Evolutionary conservation across 2,888 invertebrate genomes (phyloP), one percentile per base, ranked within the genome.

Genomic region (Odiellus spinosus): DNA sequence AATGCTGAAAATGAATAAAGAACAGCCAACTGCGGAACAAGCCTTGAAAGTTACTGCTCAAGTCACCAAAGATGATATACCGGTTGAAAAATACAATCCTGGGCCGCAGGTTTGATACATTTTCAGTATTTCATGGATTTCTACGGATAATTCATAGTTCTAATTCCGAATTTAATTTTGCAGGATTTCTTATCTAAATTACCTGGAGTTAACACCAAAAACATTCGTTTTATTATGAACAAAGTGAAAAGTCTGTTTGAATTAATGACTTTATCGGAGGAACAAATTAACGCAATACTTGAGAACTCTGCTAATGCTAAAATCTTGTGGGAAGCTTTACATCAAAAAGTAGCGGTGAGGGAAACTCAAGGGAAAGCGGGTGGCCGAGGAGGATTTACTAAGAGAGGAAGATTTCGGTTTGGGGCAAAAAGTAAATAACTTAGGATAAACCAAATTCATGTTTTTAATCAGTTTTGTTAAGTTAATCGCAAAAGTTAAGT

Each of bases 161-260:
- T 18, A 18, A 40, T 18, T 17, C 10, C n/a, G 2, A 11, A 15
- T 20, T n/a, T 18, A 15, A 2, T 18, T 15, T 10, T 34, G 42
- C 57, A 65, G 63, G 84, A 85, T 64, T 80, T 87, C 60, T 67
- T 87, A n/a, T 71, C 78, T 19, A 85, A 84, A 63, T 70, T 93
- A 59, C 91, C 93, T 0, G 93, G 93, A 8, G 75, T 93, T 4
- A 81, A 78, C 53, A 78, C 84, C 0, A 87, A 85, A 65, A 95
- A 93, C 67, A 75, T 88, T 4, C 73, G 77, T 45, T 61, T 71
- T 12, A 68, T 95, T 46, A 72, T 95, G 69, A 79, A 82, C 56
- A 76, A 77, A 59, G 82, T 80, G 3, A 65, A 72, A 44, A 78
- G 76, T 46, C 63, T 90, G 49, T 76, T 77, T 56, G 63, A 68